Evolutionary conservation across 2,797 vertebrate species (phyloP).

Genomic region (Micrastur ruficollis): DNA sequence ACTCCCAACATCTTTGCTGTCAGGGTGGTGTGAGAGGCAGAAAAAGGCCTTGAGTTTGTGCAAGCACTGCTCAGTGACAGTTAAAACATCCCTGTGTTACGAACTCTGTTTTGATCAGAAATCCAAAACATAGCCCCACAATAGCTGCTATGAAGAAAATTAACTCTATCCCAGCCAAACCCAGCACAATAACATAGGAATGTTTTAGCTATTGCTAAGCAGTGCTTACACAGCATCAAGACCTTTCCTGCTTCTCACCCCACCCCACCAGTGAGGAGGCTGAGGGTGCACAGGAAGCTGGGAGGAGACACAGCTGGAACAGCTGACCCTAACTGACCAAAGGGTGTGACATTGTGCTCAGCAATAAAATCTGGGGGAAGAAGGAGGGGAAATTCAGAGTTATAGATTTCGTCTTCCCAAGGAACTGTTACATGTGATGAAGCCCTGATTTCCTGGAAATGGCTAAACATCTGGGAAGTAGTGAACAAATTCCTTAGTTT

Average conservation of each 20-base stretch:
- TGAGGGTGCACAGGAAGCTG: rapidly evolving
- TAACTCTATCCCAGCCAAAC: background rate
- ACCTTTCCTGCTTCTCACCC: background rate
- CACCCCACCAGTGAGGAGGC: rapidly evolving
- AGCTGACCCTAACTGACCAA: background rate
- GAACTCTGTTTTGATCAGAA: background rate
- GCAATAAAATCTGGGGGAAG: background rate
- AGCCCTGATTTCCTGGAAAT: background rate
- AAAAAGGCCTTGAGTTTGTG: no score
- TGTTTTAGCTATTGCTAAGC: background rate
- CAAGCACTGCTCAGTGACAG: background rate
- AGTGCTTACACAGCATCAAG: rapidly evolving
- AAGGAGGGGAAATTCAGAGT: background rate
- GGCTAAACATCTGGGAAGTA: background rate
- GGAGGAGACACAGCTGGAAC: background rate
- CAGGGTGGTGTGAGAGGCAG: no score
- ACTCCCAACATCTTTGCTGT: no score
- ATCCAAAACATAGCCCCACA: background rate
- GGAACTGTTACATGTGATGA: background rate
- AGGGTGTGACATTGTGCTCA: background rate
- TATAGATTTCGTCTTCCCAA: background rate
- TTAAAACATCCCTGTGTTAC: background rate
- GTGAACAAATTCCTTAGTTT: background rate
- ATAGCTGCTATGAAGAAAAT: background rate
- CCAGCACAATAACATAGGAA: background rate